Evolutionary conservation across 2,888 invertebrate species (phyloP), one percentile per base, ranked within the genome.

Genomic region (Eueremaeus valkanovi): DNA sequence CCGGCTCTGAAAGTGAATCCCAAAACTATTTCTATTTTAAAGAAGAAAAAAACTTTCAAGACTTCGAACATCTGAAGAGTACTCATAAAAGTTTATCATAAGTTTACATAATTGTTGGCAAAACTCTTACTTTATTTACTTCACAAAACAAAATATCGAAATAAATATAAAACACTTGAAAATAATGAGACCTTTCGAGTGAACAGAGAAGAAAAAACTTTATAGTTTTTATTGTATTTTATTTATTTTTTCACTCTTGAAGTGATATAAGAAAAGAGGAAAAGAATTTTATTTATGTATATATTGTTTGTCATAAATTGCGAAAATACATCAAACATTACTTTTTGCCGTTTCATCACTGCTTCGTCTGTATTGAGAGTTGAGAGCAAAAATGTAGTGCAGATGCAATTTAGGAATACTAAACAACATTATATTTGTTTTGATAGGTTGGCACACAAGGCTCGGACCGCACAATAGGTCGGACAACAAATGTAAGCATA

Each of bases 271-370:
- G 31, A n/a, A n/a, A n/a, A n/a, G n/a, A n/a, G n/a, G n/a, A n/a
- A 58, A 58, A 33, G n/a, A 31, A 33, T 61, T 61, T 61, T 61
- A 61, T 61, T 61, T 61, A 61, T 33, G 61, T 18, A 33, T 24
- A 61, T 31, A 61, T 33, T 61, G 29, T 58, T 27, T 61, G 61
- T 33, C 31, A 61, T 61, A 61, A 61, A 61, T 61, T 61, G 31
- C 29, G 5, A 61, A 61, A 61, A n/a, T n/a, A n/a, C 31, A 61
- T 61, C 31, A 61, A 61, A 61, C 61, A 61, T 61, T 61, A 61
- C 31, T 58, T 27, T 61, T 61, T 29, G 29, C 3, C 18, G n/a
- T 29, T 61, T 31, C n/a, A n/a, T n/a, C n/a, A n/a, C n/a, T n/a
- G n/a, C n/a, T n/a, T n/a, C n/a, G n/a, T n/a, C n/a, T 61, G 21